These are phyloP conservation scores for Hydrolagus colliei DNA, from an alignment of 2,797 vertebrate genomes.

Conservation along the genomic window DNA sequence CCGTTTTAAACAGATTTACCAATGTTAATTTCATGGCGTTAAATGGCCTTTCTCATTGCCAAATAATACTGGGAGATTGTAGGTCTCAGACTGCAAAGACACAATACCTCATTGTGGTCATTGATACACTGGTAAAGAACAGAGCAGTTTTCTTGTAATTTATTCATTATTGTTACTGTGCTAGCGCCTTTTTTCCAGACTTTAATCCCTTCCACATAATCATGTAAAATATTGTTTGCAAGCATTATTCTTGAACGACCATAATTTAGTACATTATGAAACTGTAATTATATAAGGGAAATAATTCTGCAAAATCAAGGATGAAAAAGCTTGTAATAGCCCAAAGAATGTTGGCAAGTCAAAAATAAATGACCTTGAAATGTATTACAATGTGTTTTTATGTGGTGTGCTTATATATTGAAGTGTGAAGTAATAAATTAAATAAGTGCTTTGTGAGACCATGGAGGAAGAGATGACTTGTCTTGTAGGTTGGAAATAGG, in stretches of 20 bases:
- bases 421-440: neutral
- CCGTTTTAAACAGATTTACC: slow-evolving; percentile 19
- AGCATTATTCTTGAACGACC: too few relatives aligned
- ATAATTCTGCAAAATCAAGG: neutral
- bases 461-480: neutral
- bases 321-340: neutral
- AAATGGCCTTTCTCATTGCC: neutral
- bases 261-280: neutral
- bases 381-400: neutral
- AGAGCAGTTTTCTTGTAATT: neutral
- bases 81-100: slow-evolving; percentile 8
- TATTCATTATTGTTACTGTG: slow-evolving; percentile 1
- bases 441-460: neutral
- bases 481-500: too few relatives aligned
- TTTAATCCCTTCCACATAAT: neutral
- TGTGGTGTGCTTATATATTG: neutral
- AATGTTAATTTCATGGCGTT: neutral
- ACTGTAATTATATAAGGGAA: neutral
- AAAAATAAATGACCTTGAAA: neutral
- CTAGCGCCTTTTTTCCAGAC: neutral
- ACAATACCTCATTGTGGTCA: neutral
- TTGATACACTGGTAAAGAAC: neutral
- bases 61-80: slow-evolving; percentile 23
- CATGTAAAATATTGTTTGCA: neutral
- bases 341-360: neutral